Evolutionary conservation across 2,797 vertebrate species (phyloP).

Genomic region (Euthynnus affinis): DNA sequence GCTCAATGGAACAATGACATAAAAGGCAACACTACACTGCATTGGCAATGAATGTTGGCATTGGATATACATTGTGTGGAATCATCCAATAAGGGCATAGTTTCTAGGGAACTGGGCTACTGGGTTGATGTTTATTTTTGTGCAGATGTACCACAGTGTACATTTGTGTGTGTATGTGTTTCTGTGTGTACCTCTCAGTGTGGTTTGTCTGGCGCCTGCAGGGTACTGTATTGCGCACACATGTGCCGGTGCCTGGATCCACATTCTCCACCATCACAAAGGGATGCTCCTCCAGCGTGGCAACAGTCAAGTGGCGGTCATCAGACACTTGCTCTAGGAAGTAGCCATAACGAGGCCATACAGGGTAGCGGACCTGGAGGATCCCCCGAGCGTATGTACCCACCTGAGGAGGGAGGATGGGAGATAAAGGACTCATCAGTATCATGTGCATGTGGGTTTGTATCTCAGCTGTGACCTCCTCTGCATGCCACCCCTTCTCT

Average conservation of each 20-base stretch:
- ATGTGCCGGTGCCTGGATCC: slow-evolving; percentile 93
- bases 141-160: neutral
- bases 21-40: too few species aligned
- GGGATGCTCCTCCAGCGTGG: slow-evolving; percentile 96
- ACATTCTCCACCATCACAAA: slow-evolving; percentile 98
- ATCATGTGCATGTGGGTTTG: neutral
- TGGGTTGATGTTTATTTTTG: neutral
- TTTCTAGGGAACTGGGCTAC: too few species aligned
- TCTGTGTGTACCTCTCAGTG: slow-evolving; percentile 80
- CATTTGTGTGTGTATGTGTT: neutral
- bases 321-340: slow-evolving; percentile 93
- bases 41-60: too few species aligned
- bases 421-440: slow-evolving; percentile 24
- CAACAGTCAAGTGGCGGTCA: slow-evolving; percentile 94
- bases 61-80: too few species aligned
- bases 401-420: slow-evolving; percentile 83
- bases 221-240: slow-evolving; percentile 96
- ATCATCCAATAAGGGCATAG: too few species aligned
- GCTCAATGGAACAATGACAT: too few species aligned
- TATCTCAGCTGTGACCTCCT: slow-evolving; percentile 19
- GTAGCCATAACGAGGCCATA: slow-evolving; percentile 96
- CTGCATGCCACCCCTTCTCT: slow-evolving; percentile 19
- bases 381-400: slow-evolving; percentile 93
- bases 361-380: slow-evolving; percentile 95
- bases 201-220: slow-evolving; percentile 94